A percentile compares a stretch with the other conserved stretches of the same genome.
Conservation (phyloP, 2,888 invertebrate genomes). For the Melieria omissa region DNA sequence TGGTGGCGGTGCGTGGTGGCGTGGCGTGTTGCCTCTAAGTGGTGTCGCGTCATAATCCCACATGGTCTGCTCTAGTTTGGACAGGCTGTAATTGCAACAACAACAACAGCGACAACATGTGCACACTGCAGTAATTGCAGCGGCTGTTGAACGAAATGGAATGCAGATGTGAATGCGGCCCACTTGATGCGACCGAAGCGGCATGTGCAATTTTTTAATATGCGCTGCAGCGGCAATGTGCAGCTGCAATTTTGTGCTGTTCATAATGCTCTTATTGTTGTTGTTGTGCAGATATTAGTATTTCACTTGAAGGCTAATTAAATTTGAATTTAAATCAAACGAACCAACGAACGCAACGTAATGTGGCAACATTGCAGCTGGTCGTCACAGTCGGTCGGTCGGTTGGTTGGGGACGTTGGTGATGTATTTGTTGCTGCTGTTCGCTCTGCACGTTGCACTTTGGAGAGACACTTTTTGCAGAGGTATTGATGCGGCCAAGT, state of each 20-base stretch:
- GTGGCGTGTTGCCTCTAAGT: conserved; percentile 46
- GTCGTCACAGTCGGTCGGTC: conserved; percentile 8
- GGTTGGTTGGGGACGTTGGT: conserved; percentile 19
- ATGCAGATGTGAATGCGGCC: conserved; percentile 44
- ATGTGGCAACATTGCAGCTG: conserved; percentile 22
- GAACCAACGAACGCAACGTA: conserved; percentile 31
- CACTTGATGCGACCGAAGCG: conserved; percentile 50
- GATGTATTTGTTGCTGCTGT: background rate
- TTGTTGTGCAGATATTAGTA: conserved; percentile 50
- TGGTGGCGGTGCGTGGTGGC: too few relatives aligned
- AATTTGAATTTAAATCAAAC: conserved; percentile 58
- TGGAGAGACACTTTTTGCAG: conserved; percentile 21
- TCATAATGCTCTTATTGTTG: conserved; percentile 37
- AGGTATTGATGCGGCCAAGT: conserved; percentile 2
- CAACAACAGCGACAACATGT: background rate
- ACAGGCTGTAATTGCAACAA: background rate
- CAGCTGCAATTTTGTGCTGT: conserved; percentile 53
- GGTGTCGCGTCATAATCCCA: conserved; percentile 59
- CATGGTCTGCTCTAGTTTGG: conserved; percentile 45
- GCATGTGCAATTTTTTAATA: conserved; percentile 15
- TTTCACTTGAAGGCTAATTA: conserved; percentile 62
- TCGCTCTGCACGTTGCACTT: conserved; percentile 8
- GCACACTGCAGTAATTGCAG: background rate
- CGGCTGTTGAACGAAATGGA: conserved; percentile 30
- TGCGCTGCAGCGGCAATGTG: conserved; percentile 3